Percentiles rank a stretch among this genome's conserved stretches.
phyloP scores from a whole-genome alignment of 92 coral and sea anemone genomes.

The Muricea muricata region DNA sequence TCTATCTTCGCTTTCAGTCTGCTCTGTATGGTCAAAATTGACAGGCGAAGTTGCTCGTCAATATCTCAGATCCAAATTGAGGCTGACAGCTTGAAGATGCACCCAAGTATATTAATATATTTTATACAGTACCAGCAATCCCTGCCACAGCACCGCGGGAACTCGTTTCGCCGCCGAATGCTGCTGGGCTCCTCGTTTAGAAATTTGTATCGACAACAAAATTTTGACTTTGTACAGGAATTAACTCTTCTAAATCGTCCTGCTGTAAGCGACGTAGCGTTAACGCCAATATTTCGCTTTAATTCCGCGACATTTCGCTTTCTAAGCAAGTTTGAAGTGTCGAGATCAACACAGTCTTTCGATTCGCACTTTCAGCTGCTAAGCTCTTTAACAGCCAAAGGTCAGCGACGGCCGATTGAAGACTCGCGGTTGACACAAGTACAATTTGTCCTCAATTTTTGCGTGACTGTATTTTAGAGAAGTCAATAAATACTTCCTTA shows the following conservation, averaged over 20 bases:
- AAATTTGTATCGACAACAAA: neutral
- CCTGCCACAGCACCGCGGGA: neutral
- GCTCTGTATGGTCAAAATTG: too few species aligned
- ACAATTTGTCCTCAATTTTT: neutral
- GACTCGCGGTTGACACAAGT: too few species aligned
- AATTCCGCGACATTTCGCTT: neutral
- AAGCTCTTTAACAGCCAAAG: neutral
- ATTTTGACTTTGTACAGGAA: neutral
- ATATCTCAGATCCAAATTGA: too few species aligned
- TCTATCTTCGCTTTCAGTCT: too few species aligned
- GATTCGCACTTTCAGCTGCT: neutral
- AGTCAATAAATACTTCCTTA: neutral
- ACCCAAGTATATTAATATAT: too few species aligned
- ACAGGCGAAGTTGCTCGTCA: too few species aligned
- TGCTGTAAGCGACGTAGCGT: neutral
- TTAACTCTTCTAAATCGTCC: neutral
- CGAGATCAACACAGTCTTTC: neutral
- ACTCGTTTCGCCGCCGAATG: neutral
- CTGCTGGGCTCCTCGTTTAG: neutral
- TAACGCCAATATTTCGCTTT: neutral
- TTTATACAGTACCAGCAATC: too few species aligned
- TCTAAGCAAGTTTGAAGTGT: neutral
- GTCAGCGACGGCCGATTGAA: neutral
- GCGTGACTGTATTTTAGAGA: neutral
- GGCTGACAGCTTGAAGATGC: too few species aligned